Evolutionary conservation across 64 coral and sea anemone species (phyloP), one percentile per base, ranked within the genome.

Genomic region (Porites lutea): DNA sequence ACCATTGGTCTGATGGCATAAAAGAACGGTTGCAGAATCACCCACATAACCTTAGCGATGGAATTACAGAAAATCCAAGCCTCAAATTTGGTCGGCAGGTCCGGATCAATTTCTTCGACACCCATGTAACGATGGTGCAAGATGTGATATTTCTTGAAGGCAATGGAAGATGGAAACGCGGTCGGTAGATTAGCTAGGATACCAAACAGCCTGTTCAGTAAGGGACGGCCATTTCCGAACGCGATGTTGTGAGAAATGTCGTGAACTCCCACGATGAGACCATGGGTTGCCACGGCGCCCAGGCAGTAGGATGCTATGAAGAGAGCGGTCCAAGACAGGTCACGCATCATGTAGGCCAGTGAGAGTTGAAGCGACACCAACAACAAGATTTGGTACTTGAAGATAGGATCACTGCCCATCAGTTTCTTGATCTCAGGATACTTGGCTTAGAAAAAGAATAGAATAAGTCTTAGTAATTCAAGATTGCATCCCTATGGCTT

Each of bases 391-490:
- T 88, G 75, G 71, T 96, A 96, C 51, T 96, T 96, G 77, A 88
- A 96, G 2, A 13, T 1, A 4, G 90, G 94, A 70, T 96, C 94
- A 47, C 69, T 71, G 15, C 77, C 94, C 77, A 96, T 88, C 75
- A 96, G 47, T 49, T 92, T 92, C 89, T 92, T 96, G 70, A 96
- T 92, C 71, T 96, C 67, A 27, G 94, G 94, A 49, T 96, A 92
- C 14, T 88, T 92, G n/a, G 60, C 94, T 96, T 20, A 50, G 4
- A 79, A 65, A 66, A 8, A 27, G 13, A 88, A 73, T 72, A 20
- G 48, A 55, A 52, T 15, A 37, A 70, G 22, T 19, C 48, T 51
- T 52, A 18, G 16, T 14, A 68, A 46, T 62, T 50, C 55, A 13
- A 11, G 55, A 23, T 55, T 18, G 27, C 1, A 6, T 54, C 14